Conservation (phyloP, 2,113 vertebrate genomes). For the Cranoglanis bouderius region DNA sequence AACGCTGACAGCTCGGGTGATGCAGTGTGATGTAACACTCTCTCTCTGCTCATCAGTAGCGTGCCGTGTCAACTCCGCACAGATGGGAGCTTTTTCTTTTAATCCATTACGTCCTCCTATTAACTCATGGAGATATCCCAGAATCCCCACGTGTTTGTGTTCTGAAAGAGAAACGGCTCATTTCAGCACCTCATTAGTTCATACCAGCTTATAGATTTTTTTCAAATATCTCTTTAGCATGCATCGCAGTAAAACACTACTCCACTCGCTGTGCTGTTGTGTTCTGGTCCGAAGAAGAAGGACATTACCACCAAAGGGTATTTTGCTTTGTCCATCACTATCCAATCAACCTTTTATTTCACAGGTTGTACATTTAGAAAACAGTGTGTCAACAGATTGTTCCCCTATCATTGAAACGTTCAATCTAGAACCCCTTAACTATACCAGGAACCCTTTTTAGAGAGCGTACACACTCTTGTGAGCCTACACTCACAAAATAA, state of each 20-base stretch:
- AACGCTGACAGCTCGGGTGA: constrained; percentile 30
- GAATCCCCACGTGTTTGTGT: constrained; percentile 7
- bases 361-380: background rate
- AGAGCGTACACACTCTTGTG: no score
- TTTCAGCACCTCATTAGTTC: constrained; percentile 50
- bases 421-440: no score
- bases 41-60: constrained; percentile 44
- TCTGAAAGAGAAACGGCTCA: constrained; percentile 31
- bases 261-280: background rate
- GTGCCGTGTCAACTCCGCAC: constrained; percentile 10
- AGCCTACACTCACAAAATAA: no score
- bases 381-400: background rate
- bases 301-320: background rate
- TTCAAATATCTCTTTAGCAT: background rate
- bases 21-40: constrained; percentile 37
- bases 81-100: constrained; percentile 41
- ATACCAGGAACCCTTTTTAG: no score
- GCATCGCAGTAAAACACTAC: background rate
- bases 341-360: background rate
- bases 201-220: background rate
- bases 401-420: no score
- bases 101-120: constrained; percentile 42
- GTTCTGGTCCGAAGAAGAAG: background rate
- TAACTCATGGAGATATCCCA: constrained; percentile 35
- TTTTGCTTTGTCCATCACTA: background rate